phyloP scores from a whole-genome alignment of 2,113 vertebrate genomes.

The Coregonus clupeaformis region DNA sequence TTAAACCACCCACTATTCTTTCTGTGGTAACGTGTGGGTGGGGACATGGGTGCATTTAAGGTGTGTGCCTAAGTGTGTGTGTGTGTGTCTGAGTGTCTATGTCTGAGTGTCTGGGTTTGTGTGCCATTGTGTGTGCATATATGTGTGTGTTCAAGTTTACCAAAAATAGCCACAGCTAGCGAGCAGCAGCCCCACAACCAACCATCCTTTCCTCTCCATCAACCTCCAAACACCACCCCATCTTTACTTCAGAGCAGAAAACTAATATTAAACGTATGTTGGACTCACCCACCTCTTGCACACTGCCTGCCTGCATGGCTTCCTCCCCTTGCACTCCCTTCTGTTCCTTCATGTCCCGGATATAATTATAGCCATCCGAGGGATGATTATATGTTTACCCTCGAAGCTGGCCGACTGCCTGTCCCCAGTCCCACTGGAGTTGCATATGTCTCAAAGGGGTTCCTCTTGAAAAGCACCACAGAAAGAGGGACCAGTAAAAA shows the following conservation, averaged over 20 bases:
- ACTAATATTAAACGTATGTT: conserved; percentile 63
- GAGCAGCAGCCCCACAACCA: conserved; percentile 54
- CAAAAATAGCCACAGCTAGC: background rate
- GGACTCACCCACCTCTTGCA: conserved; percentile 63
- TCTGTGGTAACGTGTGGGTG: conserved; percentile 42
- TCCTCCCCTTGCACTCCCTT: conserved; percentile 53
- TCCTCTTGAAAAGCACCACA: conserved; percentile 72
- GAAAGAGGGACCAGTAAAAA: conserved; percentile 49
- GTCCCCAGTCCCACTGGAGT: conserved; percentile 69
- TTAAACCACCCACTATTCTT: conserved; percentile 57
- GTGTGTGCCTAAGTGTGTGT: conserved; percentile 47
- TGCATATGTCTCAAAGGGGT: conserved; percentile 66
- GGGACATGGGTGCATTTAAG: conserved; percentile 50
- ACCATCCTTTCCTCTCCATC: conserved; percentile 67
- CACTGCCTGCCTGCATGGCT: background rate
- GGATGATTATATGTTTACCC: conserved; percentile 88
- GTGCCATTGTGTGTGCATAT: background rate
- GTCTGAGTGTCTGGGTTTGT: conserved; percentile 11
- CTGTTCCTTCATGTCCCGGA: conserved; percentile 80
- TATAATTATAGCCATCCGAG: conserved; percentile 83
- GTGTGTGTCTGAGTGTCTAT: conserved; percentile 10
- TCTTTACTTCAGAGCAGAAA: conserved; percentile 66
- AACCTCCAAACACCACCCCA: conserved; percentile 22
- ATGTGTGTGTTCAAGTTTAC: conserved; percentile 2
- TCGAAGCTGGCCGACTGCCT: conserved; percentile 86